Conservation (phyloP, 2,797 vertebrate genomes). For the Botia kubotai region DNA sequence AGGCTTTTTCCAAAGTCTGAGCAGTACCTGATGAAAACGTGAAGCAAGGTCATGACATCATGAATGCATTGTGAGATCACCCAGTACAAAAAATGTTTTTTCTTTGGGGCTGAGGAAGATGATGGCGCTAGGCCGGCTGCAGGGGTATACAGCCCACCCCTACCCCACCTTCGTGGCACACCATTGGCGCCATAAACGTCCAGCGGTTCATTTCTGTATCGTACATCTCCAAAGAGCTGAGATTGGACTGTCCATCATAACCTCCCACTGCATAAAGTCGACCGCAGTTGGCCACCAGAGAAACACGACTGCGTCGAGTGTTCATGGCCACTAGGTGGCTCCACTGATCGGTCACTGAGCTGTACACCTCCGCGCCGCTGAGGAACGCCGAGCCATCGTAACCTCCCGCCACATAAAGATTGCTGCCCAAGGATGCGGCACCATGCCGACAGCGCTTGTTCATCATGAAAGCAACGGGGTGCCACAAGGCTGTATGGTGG, state of each 20-base stretch:
- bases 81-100: slow-evolving; percentile 32
- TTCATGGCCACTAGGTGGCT: slow-evolving; percentile 89
- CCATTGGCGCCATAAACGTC: slow-evolving; percentile 94
- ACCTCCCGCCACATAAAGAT: slow-evolving; percentile 89
- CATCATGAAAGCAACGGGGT: slow-evolving; percentile 82
- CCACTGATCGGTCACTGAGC: slow-evolving; percentile 86
- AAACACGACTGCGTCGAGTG: slow-evolving; percentile 91
- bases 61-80: slow-evolving; percentile 21
- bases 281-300: slow-evolving; percentile 87
- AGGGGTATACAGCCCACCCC: slow-evolving; percentile 92
- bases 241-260: slow-evolving; percentile 95
- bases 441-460: slow-evolving; percentile 96
- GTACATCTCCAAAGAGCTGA: slow-evolving; percentile 91
- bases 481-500: slow-evolving; percentile 88
- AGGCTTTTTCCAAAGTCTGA: slow-evolving; percentile 25
- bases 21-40: slow-evolving; percentile 51
- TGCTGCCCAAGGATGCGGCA: slow-evolving; percentile 87
- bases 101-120: background rate
- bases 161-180: slow-evolving; percentile 90
- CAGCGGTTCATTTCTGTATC: slow-evolving; percentile 86
- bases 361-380: slow-evolving; percentile 88
- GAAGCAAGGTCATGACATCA: slow-evolving; percentile 13
- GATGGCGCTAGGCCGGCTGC: slow-evolving; percentile 78
- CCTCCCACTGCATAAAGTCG: slow-evolving; percentile 92
- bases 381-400: slow-evolving; percentile 95